These are phyloP conservation scores for Stenodera caucasica DNA, from an alignment of 2,888 invertebrate species.

Conservation along the genomic window DNA sequence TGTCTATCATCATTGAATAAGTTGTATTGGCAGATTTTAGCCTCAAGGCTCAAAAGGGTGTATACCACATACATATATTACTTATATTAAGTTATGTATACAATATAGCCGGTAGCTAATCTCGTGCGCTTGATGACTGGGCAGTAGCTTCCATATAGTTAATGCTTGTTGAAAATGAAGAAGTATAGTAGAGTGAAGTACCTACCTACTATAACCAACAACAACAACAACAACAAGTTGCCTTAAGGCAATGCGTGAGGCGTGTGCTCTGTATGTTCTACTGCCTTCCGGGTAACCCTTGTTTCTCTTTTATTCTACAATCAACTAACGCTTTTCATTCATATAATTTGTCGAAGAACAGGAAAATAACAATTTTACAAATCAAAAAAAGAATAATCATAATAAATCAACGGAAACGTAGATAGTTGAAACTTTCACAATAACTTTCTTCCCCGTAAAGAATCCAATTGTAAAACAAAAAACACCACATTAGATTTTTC, in stretches of 20 bases:
- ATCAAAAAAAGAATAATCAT: too few relatives aligned
- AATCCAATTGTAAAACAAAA: too few relatives aligned
- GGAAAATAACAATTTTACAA: background rate
- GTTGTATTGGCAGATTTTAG: slow-evolving; percentile 10
- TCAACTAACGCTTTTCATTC: slow-evolving; percentile 22
- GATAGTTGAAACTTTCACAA: background rate
- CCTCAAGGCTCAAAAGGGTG: slow-evolving; percentile 34
- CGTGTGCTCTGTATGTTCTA: slow-evolving; percentile 42
- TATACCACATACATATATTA: slow-evolving; percentile 21
- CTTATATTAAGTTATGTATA: background rate
- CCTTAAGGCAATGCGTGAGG: slow-evolving; percentile 45
- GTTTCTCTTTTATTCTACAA: slow-evolving; percentile 20
- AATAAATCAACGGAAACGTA: too few relatives aligned
- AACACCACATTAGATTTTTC: too few relatives aligned
- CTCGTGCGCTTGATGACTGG: slow-evolving; percentile 42
- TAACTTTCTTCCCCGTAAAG: background rate
- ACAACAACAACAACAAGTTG: slow-evolving; percentile 19
- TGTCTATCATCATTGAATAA: slow-evolving; percentile 2
- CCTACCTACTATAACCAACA: background rate
- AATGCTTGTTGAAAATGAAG: slow-evolving; percentile 7
- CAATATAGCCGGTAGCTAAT: slow-evolving; percentile 39
- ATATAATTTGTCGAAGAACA: slow-evolving; percentile 1
- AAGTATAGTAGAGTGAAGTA: slow-evolving; percentile 5
- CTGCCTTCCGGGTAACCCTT: slow-evolving; percentile 41
- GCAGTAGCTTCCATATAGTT: slow-evolving; percentile 25